phyloP scores from a whole-genome alignment of 2,888 invertebrate species.

The Mythimna pallens region DNA sequence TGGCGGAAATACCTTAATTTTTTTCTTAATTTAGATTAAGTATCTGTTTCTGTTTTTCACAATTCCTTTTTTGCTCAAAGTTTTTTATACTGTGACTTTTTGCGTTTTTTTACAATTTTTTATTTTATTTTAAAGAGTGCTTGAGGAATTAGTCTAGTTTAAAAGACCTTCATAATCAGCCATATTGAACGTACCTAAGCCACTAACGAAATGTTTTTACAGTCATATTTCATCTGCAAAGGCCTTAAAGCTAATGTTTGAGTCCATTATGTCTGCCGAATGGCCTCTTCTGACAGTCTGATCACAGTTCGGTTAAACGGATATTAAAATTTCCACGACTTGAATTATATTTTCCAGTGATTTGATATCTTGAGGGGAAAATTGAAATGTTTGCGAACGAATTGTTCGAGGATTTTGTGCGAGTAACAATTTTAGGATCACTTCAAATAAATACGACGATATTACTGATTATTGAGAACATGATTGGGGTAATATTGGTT shows the following conservation, averaged over 20 bases:
- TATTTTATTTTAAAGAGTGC: not conserved
- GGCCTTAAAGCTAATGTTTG: slow-evolving; percentile 73
- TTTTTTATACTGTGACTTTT: not conserved
- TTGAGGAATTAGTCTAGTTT: not conserved
- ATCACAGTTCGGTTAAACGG: slow-evolving; percentile 63
- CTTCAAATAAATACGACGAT: slow-evolving; percentile 42
- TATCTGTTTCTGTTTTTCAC: not conserved
- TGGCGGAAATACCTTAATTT: slow-evolving; percentile 37
- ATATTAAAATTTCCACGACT: slow-evolving; percentile 69
- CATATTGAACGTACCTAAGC: slow-evolving; percentile 24
- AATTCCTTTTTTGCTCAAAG: not conserved
- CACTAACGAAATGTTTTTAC: slow-evolving; percentile 59
- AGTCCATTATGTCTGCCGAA: slow-evolving; percentile 72
- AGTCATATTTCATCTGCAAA: slow-evolving; percentile 67
- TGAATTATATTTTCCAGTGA: slow-evolving; percentile 60
- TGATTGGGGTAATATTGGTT: slow-evolving; percentile 32
- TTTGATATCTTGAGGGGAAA: slow-evolving; percentile 54
- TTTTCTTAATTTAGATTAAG: slow-evolving; percentile 31
- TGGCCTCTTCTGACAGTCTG: slow-evolving; percentile 50
- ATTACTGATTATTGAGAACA: slow-evolving; percentile 43
- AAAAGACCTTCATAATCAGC: slow-evolving; percentile 35
- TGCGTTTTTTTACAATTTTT: not conserved
- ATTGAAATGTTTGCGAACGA: slow-evolving; percentile 60
- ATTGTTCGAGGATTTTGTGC: slow-evolving; percentile 46
- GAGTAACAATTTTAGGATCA: slow-evolving; percentile 32